phyloP scores from a whole-genome alignment of 2,113 vertebrate genomes.

The Pheucticus melanocephalus region DNA sequence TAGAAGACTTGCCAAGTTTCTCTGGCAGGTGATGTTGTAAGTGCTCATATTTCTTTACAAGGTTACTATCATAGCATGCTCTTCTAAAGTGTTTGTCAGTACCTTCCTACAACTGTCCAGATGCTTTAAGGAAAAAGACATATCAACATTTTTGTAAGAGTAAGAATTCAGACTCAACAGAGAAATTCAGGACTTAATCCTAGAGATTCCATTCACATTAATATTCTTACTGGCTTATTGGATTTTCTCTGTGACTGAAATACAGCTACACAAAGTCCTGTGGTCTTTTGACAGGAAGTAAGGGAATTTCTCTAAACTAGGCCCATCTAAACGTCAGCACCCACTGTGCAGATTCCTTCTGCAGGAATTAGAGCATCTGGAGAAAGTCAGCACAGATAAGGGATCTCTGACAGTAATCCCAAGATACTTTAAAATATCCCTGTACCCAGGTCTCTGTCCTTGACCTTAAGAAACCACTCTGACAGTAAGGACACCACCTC shows the following conservation, averaged over 20 bases:
- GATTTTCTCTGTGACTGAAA: not conserved
- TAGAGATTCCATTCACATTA: not conserved
- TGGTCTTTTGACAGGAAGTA: not conserved
- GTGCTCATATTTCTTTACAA: not conserved
- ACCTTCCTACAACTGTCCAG: not conserved
- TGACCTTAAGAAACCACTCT: not conserved
- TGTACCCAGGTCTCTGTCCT: not conserved
- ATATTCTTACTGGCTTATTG: not conserved
- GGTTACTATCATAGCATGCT: not conserved
- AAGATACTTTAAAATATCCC: not conserved
- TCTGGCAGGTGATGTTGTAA: conserved; percentile 27
- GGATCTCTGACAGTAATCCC: not conserved
- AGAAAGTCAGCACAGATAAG: not conserved
- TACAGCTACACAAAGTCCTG: not conserved
- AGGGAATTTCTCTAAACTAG: not conserved
- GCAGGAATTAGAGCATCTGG: not conserved
- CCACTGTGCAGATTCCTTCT: not conserved
- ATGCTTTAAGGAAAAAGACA: not conserved
- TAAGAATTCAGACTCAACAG: not conserved
- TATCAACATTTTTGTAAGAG: not conserved
- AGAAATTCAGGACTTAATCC: not conserved
- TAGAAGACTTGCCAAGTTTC: not conserved
- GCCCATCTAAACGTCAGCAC: not conserved
- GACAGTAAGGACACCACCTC: not conserved
- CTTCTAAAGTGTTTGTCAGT: not conserved